Evolutionary conservation across 2,113 vertebrate genomes (phyloP), one percentile per base, ranked within the genome.

Genomic region (Anseranas semipalmata): DNA sequence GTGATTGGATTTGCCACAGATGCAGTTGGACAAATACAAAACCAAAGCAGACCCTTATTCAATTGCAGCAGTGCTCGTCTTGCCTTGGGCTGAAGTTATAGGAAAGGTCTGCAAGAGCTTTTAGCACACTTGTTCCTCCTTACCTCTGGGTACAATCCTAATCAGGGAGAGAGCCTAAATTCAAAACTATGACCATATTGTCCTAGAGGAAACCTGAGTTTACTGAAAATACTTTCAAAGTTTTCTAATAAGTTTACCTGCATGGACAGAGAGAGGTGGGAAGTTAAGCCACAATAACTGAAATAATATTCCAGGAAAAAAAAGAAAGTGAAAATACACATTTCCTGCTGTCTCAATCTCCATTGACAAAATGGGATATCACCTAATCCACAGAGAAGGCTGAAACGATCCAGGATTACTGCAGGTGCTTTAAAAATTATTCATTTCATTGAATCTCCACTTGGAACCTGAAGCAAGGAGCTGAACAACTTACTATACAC

Each of bases 401-500:
- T 56, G 58, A 92, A 81, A 56, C 50, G 74, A 96, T 95, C 60
- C 58, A 50, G 74, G 62, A 85, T 85, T 87, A 87, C 76, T 85
- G 77, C 52, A 82, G 70, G 21, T 5, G 8, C 27, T 86, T 84
- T 76, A 81, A 86, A 86, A 95, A 80, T 7, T 59, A 75, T 45
- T 71, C 1, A 62, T 94, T 68, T 86, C 39, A 75, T 89, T 93
- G 83, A 65, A 46, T 59, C 68, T 52, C 59, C 20, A 45, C 41
- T 93, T 87, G 80, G n/a, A 88, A 60, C 63, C 82, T 48, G 55
- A 66, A 93, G 75, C 70, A 72, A 80, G 53, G 32, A 86, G 9
- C 5, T 66, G 41, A 76, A 70, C 43, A 65, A 15, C 55, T 74
- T 67, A 41, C 53, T 66, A 28, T 19, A 72, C 46, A 30, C 16